A percentile compares a stretch with the other conserved stretches of the same genome.
phyloP scores from a whole-genome alignment of 2,113 vertebrate genomes.

The Rhombomys opimus region DNA sequence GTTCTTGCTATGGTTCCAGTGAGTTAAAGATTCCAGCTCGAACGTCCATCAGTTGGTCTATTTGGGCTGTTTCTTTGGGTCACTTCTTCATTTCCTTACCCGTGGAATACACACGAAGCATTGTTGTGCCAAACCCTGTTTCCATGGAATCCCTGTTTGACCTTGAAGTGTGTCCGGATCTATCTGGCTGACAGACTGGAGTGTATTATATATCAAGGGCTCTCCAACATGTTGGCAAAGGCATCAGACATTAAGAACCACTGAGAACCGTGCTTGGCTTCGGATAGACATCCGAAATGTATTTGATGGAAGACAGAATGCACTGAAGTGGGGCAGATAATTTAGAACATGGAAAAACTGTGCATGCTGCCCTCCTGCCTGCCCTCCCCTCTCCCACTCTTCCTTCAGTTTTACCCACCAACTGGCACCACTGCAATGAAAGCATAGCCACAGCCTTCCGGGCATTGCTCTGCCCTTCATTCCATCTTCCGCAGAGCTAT shows the following conservation, averaged over 20 bases:
- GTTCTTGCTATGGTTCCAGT: not conserved
- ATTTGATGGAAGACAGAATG: accelerated
- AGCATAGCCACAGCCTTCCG: not conserved
- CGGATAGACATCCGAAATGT: not conserved
- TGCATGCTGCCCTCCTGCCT: too few relatives aligned
- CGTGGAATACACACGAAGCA: not conserved
- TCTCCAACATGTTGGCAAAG: not conserved
- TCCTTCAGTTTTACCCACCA: not conserved
- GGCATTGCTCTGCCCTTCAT: not conserved
- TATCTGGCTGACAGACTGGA: not conserved
- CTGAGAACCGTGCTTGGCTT: not conserved
- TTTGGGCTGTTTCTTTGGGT: not conserved
- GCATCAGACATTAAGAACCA: not conserved
- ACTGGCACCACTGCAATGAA: accelerated
- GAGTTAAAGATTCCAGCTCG: not conserved
- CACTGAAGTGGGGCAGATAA: not conserved
- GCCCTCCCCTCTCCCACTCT: not conserved
- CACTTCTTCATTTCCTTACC: not conserved
- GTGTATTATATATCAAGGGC: not conserved
- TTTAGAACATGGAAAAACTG: not conserved
- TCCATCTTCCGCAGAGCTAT: not conserved
- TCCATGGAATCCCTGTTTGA: not conserved
- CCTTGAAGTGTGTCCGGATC: not conserved
- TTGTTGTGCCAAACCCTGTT: not conserved
- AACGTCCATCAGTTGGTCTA: not conserved